Percentiles rank a stretch among this genome's conserved stretches.
Conservation (phyloP, 2,797 vertebrate genomes). For the Scolopax bukidnonensis region DNA sequence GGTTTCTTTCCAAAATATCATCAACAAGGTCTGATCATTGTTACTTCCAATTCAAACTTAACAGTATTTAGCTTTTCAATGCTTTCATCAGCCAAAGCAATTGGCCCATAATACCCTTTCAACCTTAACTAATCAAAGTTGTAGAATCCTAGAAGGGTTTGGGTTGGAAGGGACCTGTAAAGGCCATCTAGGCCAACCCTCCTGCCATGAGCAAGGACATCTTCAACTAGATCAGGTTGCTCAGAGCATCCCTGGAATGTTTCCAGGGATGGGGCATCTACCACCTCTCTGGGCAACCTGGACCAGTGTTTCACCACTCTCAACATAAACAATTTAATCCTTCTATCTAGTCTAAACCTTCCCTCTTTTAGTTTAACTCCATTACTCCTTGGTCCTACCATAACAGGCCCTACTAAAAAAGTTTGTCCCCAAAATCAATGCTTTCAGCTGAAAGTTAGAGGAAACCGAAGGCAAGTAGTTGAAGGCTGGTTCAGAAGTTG, state of each 20-base stretch:
- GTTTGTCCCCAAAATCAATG: not conserved
- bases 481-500: not conserved
- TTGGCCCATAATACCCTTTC: not conserved
- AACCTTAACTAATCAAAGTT: not conserved
- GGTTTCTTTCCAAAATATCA: not conserved
- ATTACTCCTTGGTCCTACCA: not conserved
- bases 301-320: not conserved
- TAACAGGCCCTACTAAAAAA: not conserved
- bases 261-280: not conserved
- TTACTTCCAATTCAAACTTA: slow-evolving; percentile 12
- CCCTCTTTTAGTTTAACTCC: not conserved
- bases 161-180: not conserved
- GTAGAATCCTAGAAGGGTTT: not conserved
- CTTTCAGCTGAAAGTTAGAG: not conserved
- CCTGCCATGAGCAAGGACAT: not conserved
- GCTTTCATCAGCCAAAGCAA: not conserved
- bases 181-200: not conserved
- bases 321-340: not conserved
- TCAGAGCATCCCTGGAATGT: not conserved
- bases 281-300: not conserved
- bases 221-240: not conserved
- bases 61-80: not conserved
- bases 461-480: not conserved
- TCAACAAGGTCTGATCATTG: not conserved
- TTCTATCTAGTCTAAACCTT: not conserved